Evolutionary conservation across 2,113 vertebrate species (phyloP).

Genomic region (Acinonyx jubatus): DNA sequence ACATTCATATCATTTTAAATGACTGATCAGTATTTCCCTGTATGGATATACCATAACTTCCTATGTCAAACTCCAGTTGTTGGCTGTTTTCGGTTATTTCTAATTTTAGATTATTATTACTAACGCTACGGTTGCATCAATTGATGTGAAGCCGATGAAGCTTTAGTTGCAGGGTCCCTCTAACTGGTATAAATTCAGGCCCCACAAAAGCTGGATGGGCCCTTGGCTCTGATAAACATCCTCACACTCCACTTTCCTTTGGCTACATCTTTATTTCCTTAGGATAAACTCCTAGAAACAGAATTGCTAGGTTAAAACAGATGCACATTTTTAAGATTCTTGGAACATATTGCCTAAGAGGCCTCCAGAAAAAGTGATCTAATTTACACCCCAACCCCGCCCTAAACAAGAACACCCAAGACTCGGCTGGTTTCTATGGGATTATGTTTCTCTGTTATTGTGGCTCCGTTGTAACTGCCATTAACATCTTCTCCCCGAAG

Average conservation of each 20-base stretch:
- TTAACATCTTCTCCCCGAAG: neutral
- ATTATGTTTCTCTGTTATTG: neutral
- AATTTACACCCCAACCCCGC: neutral
- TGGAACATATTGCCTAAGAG: neutral
- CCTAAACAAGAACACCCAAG: neutral
- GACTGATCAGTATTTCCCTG: neutral
- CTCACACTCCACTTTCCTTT: slow-evolving; percentile 1
- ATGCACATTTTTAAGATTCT: slow-evolving; percentile 65
- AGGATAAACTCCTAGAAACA: slow-evolving; percentile 54
- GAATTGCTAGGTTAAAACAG: slow-evolving; percentile 25
- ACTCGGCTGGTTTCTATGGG: neutral
- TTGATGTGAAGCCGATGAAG: neutral
- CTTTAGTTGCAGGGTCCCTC: neutral
- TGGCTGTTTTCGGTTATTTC: neutral
- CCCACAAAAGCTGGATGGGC: neutral
- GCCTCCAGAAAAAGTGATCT: neutral
- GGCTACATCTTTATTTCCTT: slow-evolving; percentile 63
- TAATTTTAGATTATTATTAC: slow-evolving; percentile 20
- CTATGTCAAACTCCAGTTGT: neutral
- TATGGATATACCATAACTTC: neutral
- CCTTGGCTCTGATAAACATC: slow-evolving; percentile 41
- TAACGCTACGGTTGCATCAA: neutral
- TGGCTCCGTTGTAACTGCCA: neutral
- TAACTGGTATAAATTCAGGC: neutral
- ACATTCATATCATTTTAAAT: neutral